These are phyloP conservation scores for Trissonchulus latispiculum DNA, from an alignment of 2,888 invertebrate species.

Conservation along the genomic window DNA sequence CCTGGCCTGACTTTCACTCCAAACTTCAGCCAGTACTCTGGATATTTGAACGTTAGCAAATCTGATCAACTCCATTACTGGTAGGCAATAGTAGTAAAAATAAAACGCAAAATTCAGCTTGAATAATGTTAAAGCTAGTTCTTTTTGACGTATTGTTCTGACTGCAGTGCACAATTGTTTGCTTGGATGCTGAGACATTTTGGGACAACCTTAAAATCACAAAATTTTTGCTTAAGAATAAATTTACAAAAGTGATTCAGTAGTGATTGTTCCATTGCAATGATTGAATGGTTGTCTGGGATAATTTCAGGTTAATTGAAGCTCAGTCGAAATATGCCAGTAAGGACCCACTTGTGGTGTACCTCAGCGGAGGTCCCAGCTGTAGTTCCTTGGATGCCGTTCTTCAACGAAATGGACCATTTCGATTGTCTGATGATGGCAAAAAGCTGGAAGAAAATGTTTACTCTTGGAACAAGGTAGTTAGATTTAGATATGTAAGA, in stretches of 20 bases:
- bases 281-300: too few relatives aligned
- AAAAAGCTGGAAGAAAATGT: neutral
- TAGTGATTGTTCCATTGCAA: too few relatives aligned
- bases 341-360: conserved; percentile 42
- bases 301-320: conserved; percentile 40
- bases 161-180: too few relatives aligned
- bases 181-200: too few relatives aligned
- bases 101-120: too few relatives aligned
- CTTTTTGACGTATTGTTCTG: too few relatives aligned
- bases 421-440: neutral
- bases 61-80: neutral
- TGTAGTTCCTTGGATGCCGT: conserved; percentile 27
- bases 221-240: too few relatives aligned
- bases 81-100: too few relatives aligned
- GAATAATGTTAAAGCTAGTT: too few relatives aligned
- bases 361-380: conserved; percentile 45
- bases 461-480: conserved; percentile 3
- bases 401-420: neutral
- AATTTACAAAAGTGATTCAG: too few relatives aligned
- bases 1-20: neutral
- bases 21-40: conserved; percentile 4
- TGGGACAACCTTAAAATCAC: too few relatives aligned
- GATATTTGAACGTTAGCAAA: neutral
- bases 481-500: too few relatives aligned
- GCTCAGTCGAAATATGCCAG: conserved; percentile 36